Conservation (phyloP, 2,113 vertebrate genomes). For the Ceyx cyanopectus region DNA sequence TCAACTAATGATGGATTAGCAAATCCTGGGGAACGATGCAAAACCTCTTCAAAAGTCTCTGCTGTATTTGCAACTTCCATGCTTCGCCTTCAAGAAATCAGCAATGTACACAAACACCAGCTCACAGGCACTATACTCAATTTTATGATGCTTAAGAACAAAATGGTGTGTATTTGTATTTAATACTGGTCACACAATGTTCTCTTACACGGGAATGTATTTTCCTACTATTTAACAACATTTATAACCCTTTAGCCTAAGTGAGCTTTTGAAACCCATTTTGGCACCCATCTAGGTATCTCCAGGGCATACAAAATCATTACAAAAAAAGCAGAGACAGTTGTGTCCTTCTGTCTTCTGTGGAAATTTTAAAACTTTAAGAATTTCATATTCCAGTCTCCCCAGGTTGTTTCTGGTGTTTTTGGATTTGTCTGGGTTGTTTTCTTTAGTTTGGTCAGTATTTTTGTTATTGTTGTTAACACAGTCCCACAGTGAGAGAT, state of each 20-base stretch:
- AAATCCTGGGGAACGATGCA: constrained; percentile 88
- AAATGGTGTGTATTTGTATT: accelerated
- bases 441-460: neutral
- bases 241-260: neutral
- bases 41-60: constrained; percentile 87
- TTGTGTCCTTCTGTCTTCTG: neutral
- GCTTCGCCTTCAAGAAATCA: constrained; percentile 79
- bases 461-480: neutral
- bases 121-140: neutral
- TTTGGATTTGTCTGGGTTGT: neutral
- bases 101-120: neutral
- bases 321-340: neutral
- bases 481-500: neutral
- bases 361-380: neutral
- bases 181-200: neutral
- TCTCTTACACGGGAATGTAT: accelerated
- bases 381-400: neutral
- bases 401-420: accelerated
- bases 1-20: constrained; percentile 95
- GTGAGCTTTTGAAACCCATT: neutral
- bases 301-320: neutral
- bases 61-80: constrained; percentile 80
- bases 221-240: neutral
- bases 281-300: accelerated
- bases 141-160: neutral